Evolutionary conservation across 1,140 invertebrate species (phyloP), one percentile per base, ranked within the genome.

Genomic region (Scylla paramamosain): DNA sequence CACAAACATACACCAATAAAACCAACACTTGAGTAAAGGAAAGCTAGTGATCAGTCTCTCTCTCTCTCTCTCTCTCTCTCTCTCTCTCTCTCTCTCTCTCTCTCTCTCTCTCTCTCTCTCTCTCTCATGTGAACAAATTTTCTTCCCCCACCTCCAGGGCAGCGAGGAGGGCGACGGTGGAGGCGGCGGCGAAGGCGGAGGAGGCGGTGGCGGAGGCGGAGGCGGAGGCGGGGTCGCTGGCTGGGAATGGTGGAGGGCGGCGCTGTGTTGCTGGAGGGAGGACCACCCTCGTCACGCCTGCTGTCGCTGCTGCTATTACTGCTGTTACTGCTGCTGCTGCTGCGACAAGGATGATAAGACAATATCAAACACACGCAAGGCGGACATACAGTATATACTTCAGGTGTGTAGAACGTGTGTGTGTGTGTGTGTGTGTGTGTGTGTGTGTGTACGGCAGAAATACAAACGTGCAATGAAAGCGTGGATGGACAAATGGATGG

Each of bases 311-410:
- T 83, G 45, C 28, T 93, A 67, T 83, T 93, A 67, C 45, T 93
- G 83, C 84, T 93, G 92, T n/a, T 93, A 82, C 12, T 93, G 92
- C 46, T 93, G 92, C 16, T 93, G 83, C 45, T 93, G 92, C 83
- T 93, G 92, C 59, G 83, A 83, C 10, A 67, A 87, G 12, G 92
- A 93, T 16, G 83, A 87, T 1, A 77, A 77, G 25, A n/a, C n/a
- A 12, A 32, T 67, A n/a, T 45, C 82, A 28, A 39, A 84, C 92
- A 86, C 83, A 31, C 82, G 92, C 45, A 87, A 93, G 83, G 92
- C 45, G 25, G 92, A 93, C 28, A 93, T 93, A 10, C 92, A 93
- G 45, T 93, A 93, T 6, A 87, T 93, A 32, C 29, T 93, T n/a
- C 92, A 93, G 92, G 92, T 77, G 67, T 77, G 67, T 77, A n/a